Evolutionary conservation across 2,113 vertebrate species (phyloP), one percentile per base, ranked within the genome.

Genomic region (Siphamia tubifer): DNA sequence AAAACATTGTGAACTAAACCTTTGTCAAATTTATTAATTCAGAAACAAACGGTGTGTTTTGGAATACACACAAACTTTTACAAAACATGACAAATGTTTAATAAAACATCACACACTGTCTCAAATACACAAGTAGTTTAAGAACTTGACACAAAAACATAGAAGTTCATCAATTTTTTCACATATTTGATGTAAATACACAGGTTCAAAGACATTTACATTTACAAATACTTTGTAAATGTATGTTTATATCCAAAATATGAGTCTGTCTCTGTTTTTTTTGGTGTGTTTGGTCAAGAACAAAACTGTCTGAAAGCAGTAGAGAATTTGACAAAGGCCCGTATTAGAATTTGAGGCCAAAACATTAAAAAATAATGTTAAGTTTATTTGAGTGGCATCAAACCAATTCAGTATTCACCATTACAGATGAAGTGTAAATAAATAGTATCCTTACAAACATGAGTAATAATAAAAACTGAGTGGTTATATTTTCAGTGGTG

Each of bases 81-180:
- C 17, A 88, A 81, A 88, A 74, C 45, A 32, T 39, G n/a, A n/a
- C 30, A 48, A 49, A 65, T 88, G 19, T 82, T 78, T 62, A 74
- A 82, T 32, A 63, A 77, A 51, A 53, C 47, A 68, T 61, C 40
- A 81, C 79, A 77, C 58, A 53, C 17, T 35, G 11, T 12, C 40
- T 72, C 19, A 57, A 16, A 17, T 1, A 45, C 12, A 38, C 19
- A 4, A 9, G 1, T 36, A 1, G 31, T 27, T 55, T 44, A 49
- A 21, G 16, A 35, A 39, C 45, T 36, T 38, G 13, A 31, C 43
- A 13, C 25, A 60, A 32, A 34, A 45, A 32, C 19, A 11, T 32
- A 10, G 7, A 35, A 49, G 49, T 52, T 23, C 3, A 2, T 31
- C 28, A 1, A 44, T 16, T 47, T 45, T 58, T 8, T 49, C 15